Conservation (phyloP, 2,888 invertebrate genomes). For the Gari tellinella region DNA sequence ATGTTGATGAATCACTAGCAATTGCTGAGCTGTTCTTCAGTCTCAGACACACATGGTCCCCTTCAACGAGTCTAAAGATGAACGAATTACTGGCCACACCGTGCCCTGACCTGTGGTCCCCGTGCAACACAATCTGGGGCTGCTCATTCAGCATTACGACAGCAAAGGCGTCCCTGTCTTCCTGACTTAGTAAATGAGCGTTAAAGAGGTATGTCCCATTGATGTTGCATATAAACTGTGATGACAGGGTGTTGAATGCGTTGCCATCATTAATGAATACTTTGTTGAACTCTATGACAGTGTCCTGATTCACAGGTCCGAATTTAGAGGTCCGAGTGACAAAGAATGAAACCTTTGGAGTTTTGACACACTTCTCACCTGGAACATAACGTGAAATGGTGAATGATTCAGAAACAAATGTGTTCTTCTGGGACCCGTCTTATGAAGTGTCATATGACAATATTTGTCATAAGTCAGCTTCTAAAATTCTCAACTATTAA, state of each 20-base stretch:
- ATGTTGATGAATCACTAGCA: conserved; percentile 82
- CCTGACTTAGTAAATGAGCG: conserved; percentile 80
- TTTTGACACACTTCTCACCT: conserved; percentile 71
- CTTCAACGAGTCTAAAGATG: conserved; percentile 76
- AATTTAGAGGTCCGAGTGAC: conserved; percentile 79
- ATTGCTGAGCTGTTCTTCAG: conserved; percentile 81
- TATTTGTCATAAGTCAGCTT: too few relatives aligned
- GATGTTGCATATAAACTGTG: conserved; percentile 80
- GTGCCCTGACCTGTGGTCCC: conserved; percentile 80
- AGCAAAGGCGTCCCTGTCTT: conserved; percentile 80
- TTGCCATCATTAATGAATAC: conserved; percentile 80
- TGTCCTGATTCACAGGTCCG: conserved; percentile 82
- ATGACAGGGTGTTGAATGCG: conserved; percentile 79
- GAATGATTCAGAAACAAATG: too few relatives aligned
- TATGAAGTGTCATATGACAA: too few relatives aligned
- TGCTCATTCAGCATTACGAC: conserved; percentile 83
- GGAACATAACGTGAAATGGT: too few relatives aligned
- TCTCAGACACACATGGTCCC: conserved; percentile 82
- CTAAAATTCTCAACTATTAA: too few relatives aligned
- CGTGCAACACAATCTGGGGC: conserved; percentile 81
- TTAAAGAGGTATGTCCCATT: conserved; percentile 83
- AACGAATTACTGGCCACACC: conserved; percentile 82
- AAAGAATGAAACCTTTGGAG: conserved; percentile 80
- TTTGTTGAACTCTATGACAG: conserved; percentile 80
- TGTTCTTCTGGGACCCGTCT: too few relatives aligned